Evolutionary conservation across 2,888 invertebrate genomes (phyloP).

Genomic region (Drosophila borealis): DNA sequence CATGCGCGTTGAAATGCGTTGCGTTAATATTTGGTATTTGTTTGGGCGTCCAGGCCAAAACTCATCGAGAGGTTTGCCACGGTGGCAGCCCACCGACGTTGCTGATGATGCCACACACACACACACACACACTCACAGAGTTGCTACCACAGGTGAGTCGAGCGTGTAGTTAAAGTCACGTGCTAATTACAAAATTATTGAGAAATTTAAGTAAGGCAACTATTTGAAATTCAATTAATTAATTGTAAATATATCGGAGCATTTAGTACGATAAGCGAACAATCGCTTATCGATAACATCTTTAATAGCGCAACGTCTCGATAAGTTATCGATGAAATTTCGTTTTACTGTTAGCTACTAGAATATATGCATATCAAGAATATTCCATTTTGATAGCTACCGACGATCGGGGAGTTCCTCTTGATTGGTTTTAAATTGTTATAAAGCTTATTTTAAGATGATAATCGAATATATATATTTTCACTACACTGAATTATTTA

Average conservation of each 20-base stretch:
- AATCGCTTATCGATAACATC: too few relatives aligned
- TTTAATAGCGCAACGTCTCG: neutral
- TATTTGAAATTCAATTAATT: constrained; percentile 1
- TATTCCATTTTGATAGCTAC: neutral
- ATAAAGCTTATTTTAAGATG: too few relatives aligned
- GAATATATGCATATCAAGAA: neutral
- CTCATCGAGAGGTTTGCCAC: constrained; percentile 39
- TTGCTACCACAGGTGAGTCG: constrained; percentile 16
- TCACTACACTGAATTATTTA: too few relatives aligned
- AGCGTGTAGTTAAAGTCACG: constrained; percentile 2
- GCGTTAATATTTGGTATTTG: constrained; percentile 79
- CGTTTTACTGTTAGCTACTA: neutral
- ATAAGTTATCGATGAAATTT: constrained; percentile 1
- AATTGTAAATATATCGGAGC: neutral
- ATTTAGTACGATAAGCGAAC: neutral
- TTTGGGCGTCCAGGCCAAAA: constrained; percentile 64
- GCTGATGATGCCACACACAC: constrained; percentile 39
- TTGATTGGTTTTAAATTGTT: too few relatives aligned
- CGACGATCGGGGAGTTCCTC: too few relatives aligned
- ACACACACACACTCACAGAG: constrained; percentile 12
- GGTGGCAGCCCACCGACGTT: constrained; percentile 68
- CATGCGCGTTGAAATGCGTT: constrained; percentile 67
- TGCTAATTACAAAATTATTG: constrained; percentile 35
- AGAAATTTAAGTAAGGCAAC: constrained; percentile 3
- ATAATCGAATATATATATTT: too few relatives aligned